Conservation (phyloP, 2,888 invertebrate species). For the Ormyrus nitidulus region DNA sequence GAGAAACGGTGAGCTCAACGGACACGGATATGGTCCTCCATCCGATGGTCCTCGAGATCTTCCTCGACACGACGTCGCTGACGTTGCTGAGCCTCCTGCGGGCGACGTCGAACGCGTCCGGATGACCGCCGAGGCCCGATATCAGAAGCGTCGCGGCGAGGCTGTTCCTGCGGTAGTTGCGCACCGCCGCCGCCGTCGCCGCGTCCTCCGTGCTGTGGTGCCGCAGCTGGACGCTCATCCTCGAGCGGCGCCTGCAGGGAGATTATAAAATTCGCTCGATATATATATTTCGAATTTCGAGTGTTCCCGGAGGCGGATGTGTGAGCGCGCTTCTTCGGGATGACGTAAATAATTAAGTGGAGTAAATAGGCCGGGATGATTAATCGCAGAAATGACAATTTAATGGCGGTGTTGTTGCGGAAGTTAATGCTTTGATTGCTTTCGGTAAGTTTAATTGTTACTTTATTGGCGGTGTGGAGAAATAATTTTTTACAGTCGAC, state of each 20-base stretch:
- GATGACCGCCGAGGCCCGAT: constrained; percentile 62
- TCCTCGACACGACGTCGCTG: constrained; percentile 85
- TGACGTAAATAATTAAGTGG: no score
- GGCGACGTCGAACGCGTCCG: constrained; percentile 72
- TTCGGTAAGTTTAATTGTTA: no score
- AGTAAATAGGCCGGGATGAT: no score
- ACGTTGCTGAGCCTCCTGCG: constrained; percentile 86
- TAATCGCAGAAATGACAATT: no score
- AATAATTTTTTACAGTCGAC: no score
- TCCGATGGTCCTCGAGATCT: constrained; percentile 87
- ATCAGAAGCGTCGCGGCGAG: constrained; percentile 66
- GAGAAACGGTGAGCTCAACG: constrained; percentile 68
- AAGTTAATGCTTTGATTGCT: no score
- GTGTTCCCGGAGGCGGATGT: no score
- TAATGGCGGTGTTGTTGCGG: no score
- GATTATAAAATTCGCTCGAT: no score
- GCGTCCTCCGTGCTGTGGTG: constrained; percentile 19
- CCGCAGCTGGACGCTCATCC: constrained; percentile 23
- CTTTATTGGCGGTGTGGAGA: no score
- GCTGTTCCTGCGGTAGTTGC: constrained; percentile 62
- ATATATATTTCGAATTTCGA: no score
- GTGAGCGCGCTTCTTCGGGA: no score
- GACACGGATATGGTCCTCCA: constrained; percentile 74
- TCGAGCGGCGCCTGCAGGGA: not conserved
- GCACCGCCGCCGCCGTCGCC: not conserved